Percentiles rank a stretch among this genome's conserved stretches.
Evolutionary conservation across 2,113 vertebrate genomes (phyloP).

Genomic region (Ondatra zibethicus): DNA sequence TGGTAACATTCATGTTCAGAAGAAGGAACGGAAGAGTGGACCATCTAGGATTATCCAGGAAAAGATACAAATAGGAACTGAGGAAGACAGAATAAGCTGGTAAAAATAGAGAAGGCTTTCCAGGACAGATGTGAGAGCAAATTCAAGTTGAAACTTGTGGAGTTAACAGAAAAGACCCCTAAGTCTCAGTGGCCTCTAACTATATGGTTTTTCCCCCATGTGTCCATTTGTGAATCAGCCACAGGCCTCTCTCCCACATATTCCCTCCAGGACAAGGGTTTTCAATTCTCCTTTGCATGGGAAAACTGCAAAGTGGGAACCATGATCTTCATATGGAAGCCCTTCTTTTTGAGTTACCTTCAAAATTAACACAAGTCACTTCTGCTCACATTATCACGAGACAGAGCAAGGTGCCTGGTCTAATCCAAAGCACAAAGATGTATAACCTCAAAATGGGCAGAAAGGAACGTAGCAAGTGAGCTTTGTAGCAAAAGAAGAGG

Average conservation of each 20-base stretch:
- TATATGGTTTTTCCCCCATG: not conserved
- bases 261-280: not conserved
- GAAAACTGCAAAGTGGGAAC: not conserved
- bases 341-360: not conserved
- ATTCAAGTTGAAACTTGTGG: not conserved
- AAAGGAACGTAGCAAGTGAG: not conserved
- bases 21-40: not conserved
- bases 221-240: not conserved
- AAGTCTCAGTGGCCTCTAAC: not conserved
- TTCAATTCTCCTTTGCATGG: not conserved
- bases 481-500: not conserved
- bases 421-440: not conserved
- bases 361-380: not conserved
- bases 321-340: not conserved
- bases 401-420: not conserved
- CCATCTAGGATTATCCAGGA: not conserved
- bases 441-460: not conserved
- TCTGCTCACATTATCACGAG: not conserved
- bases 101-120: not conserved
- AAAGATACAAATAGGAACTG: not conserved
- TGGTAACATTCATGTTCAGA: not conserved
- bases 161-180: not conserved
- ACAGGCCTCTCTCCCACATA: not conserved
- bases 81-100: not conserved
- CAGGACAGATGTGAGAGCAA: not conserved